phyloP scores from a whole-genome alignment of 2,888 invertebrate species.

The Ferdinandea cuprea region DNA sequence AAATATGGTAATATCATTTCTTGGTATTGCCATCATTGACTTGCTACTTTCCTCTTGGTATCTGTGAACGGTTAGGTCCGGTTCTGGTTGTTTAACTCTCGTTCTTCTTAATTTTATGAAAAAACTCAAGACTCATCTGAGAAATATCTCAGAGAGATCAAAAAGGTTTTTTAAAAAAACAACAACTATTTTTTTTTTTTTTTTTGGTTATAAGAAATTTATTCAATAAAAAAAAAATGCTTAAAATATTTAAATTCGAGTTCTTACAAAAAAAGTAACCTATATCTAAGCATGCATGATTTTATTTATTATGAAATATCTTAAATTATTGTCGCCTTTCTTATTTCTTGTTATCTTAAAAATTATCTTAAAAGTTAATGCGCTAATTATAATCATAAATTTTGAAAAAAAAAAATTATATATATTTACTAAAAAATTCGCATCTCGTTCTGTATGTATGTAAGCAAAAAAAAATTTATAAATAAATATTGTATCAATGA shows the following conservation, averaged over 20 bases:
- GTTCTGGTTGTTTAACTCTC: too few species aligned
- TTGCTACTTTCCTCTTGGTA: too few species aligned
- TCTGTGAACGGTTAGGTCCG: too few species aligned
- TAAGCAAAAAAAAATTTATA: slow-evolving; percentile 20
- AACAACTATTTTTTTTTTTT: background rate
- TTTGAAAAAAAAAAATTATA: background rate
- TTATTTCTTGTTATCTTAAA: background rate
- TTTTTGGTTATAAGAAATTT: slow-evolving; percentile 8
- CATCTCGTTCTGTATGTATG: background rate
- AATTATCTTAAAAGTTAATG: background rate
- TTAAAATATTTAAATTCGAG: background rate
- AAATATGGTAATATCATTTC: too few species aligned
- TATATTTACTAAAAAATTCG: slow-evolving; percentile 5
- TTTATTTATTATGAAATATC: background rate
- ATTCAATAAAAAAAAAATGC: slow-evolving; percentile 17
- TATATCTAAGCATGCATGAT: slow-evolving; percentile 17
- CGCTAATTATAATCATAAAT: too few species aligned
- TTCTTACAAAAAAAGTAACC: background rate
- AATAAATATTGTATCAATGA: slow-evolving; percentile 67
- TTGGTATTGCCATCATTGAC: too few species aligned
- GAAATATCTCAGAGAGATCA: background rate
- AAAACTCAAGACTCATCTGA: background rate
- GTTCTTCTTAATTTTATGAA: too few species aligned
- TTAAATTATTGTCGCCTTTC: slow-evolving; percentile 30
- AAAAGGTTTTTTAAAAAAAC: too few species aligned